A percentile compares a stretch with the other conserved stretches of the same genome.
Conservation (phyloP, 92 coral and sea anemone species). For the Zoanthus gigantus region DNA sequence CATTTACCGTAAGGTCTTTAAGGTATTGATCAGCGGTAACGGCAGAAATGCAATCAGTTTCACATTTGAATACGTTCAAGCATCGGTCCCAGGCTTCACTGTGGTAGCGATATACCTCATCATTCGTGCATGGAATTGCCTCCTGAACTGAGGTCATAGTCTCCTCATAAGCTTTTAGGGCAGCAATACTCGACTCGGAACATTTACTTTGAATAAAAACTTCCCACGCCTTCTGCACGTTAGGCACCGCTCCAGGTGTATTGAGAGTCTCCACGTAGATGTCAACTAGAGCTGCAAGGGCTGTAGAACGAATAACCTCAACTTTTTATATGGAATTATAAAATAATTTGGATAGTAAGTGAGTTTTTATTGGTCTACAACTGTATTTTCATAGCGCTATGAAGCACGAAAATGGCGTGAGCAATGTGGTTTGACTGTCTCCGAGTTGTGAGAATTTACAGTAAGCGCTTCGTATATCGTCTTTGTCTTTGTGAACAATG, state of each 20-base stretch:
- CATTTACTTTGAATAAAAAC: conserved; percentile 67
- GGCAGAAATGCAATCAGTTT: conserved; percentile 65
- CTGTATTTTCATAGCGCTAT: too few relatives aligned
- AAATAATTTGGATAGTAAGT: too few relatives aligned
- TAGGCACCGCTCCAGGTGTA: conserved; percentile 81
- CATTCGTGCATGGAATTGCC: conserved; percentile 61
- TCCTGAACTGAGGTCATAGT: conserved; percentile 55
- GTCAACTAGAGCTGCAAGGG: conserved; percentile 76
- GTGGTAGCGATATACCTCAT: conserved; percentile 50
- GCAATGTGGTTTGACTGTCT: too few relatives aligned
- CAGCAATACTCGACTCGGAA: conserved; percentile 40
- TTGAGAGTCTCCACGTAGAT: conserved; percentile 81
- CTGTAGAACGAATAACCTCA: conserved; percentile 1
- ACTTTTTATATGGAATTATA: neutral
- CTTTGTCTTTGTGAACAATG: too few relatives aligned
- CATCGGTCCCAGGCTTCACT: conserved; percentile 48
- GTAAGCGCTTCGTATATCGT: too few relatives aligned
- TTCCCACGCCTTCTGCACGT: conserved; percentile 82
- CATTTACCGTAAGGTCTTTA: conserved; percentile 47
- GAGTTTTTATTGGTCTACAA: too few relatives aligned
- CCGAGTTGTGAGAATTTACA: too few relatives aligned
- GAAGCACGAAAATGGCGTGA: too few relatives aligned
- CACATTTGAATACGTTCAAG: conserved; percentile 45
- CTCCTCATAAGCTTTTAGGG: conserved; percentile 41
- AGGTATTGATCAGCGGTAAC: conserved; percentile 54